Percentiles rank a stretch among this genome's conserved stretches.
Conservation (phyloP, 2,888 invertebrate species). For the Philhelius pedissequus region DNA sequence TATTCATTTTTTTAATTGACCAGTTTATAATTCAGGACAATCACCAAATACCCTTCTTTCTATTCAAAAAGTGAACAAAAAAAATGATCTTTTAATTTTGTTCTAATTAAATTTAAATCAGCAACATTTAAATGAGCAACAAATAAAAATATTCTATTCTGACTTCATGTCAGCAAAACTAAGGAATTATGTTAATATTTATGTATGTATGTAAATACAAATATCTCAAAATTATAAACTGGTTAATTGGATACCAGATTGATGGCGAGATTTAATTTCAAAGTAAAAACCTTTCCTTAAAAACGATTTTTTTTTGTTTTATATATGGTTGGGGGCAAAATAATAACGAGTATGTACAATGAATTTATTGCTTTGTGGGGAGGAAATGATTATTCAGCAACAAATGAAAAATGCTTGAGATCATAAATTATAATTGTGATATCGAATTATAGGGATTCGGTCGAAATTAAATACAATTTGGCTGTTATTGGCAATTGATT, state of each 20-base stretch:
- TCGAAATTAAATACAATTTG: neutral
- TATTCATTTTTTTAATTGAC: neutral
- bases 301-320: neutral
- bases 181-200: too few relatives aligned
- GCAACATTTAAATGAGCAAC: too few relatives aligned
- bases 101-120: too few relatives aligned
- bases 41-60: too few relatives aligned
- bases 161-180: too few relatives aligned
- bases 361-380: neutral
- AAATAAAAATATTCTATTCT: too few relatives aligned
- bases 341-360: neutral
- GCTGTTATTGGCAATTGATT: neutral
- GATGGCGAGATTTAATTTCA: neutral
- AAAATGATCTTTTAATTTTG: too few relatives aligned
- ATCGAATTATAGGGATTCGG: neutral
- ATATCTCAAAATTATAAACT: too few relatives aligned
- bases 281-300: neutral
- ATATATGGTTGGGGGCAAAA: neutral
- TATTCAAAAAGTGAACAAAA: too few relatives aligned
- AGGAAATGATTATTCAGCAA: neutral
- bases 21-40: too few relatives aligned
- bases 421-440: neutral
- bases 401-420: neutral
- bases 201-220: too few relatives aligned
- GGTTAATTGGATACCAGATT: neutral